These are phyloP conservation scores for Heliconius ethilla DNA, from an alignment of 2,888 invertebrate species.

Conservation along the genomic window DNA sequence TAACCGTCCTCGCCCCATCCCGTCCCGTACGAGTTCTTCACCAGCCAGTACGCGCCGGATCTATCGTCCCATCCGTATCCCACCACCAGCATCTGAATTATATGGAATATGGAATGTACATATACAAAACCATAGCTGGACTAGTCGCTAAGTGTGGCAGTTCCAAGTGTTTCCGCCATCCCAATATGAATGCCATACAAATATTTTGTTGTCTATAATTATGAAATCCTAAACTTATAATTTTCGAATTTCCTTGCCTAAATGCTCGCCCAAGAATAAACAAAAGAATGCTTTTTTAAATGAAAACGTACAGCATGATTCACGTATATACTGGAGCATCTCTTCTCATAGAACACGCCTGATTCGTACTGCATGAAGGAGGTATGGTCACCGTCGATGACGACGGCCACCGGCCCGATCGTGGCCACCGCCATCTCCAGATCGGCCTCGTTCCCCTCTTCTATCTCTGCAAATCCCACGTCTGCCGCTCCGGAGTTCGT, in stretches of 20 bases:
- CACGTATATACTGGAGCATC: neutral
- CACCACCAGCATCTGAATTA: constrained; percentile 84
- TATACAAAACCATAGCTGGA: neutral
- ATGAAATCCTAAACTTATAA: neutral
- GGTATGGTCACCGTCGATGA: constrained; percentile 89
- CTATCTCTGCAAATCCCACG: constrained; percentile 88
- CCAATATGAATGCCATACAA: no score
- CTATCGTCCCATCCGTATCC: constrained; percentile 89
- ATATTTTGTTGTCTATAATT: neutral
- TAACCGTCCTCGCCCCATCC: constrained; percentile 93
- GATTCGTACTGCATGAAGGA: constrained; percentile 57
- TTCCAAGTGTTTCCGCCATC: no score
- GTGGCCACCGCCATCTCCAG: constrained; percentile 89
- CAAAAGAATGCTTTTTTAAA: neutral
- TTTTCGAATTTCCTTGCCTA: neutral
- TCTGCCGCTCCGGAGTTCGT: constrained; percentile 87
- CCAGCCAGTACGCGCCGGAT: constrained; percentile 91
- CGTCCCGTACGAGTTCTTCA: constrained; percentile 92
- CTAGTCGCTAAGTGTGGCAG: no score
- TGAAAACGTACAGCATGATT: constrained; percentile 20
- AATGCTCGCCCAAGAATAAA: neutral
- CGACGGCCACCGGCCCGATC: constrained; percentile 91
- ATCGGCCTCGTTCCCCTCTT: constrained; percentile 86
- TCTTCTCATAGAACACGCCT: constrained; percentile 16
- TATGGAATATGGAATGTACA: neutral